Base-by-base conservation (phyloP, 2,113 vertebrate species). In the Campylomormyrus numenius region DNA sequence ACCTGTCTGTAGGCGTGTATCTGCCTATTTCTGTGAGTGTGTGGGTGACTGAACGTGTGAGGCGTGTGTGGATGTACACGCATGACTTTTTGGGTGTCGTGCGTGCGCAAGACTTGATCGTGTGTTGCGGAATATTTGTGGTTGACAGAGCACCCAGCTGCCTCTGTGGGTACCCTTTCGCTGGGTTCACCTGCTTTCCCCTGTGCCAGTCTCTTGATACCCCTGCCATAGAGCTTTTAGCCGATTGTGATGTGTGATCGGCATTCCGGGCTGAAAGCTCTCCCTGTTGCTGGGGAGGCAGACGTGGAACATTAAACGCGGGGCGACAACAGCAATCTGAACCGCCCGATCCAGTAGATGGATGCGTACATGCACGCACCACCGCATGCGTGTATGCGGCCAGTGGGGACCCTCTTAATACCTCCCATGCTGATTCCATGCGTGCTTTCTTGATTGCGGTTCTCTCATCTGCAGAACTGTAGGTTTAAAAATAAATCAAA, bases 231-330 rank as follows among this genome's bases (percentile, higher is more conserved):
- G 93, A 93, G 94, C 95, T 95, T 96, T 96, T 95, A 96, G 94
- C 94, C 94, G 94, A 96, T 96, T 96, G 95, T 94, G 94, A 93
- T 93, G 94, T 93, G 91, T 93, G 92, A 95, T 95, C 94, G 94
- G 95, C 95, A 95, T 92, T 93, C 92, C 94, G 94, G 95, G 95
- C 15, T 96, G 91, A 92, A 93, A 93, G 92, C 91, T 93, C 62
- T 92, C 92, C 9, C 70, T 9, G 46, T 77, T 35, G 39, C 48
- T 35, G 80, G 90, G 49, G 45, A 88, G 13, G 31, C 52, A 90
- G 92, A 31, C 89, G 91, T 93, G 94, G 93, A 90, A 92, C 93
- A 94, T 93, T 90, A 94, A 94, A 95, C 92, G 92, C 92, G 92
- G 91, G 89, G 90, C 91, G 93, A 94, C 89, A 94, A 92, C 91